phyloP scores from a whole-genome alignment of 2,888 invertebrate species.

The Volucella bombylans region DNA sequence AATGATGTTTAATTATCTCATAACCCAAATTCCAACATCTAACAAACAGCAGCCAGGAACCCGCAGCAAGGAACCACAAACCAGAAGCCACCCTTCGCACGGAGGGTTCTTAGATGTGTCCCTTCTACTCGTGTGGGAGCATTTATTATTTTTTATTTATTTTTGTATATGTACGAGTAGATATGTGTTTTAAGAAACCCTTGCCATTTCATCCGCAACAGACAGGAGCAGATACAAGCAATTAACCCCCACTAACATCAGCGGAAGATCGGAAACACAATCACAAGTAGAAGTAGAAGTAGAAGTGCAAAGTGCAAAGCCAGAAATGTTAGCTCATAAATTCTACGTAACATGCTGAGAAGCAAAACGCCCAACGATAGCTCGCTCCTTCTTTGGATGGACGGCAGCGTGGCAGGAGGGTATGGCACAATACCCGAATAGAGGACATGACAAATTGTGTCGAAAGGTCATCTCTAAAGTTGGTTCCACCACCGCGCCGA shows the following conservation, averaged over 20 bases:
- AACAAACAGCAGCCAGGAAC: too few species aligned
- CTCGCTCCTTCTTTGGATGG: slow-evolving; percentile 15
- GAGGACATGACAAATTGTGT: slow-evolving; percentile 49
- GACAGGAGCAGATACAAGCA: slow-evolving; percentile 67
- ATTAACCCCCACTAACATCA: slow-evolving; percentile 43
- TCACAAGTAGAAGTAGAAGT: too few species aligned
- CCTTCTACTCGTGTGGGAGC: slow-evolving; percentile 14
- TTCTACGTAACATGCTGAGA: slow-evolving; percentile 67
- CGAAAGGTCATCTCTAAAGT: slow-evolving; percentile 49
- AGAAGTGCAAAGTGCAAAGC: slow-evolving; percentile 69
- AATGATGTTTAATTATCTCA: slow-evolving; percentile 70
- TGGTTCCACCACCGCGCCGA: neutral
- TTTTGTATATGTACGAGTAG: slow-evolving; percentile 11
- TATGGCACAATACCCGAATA: slow-evolving; percentile 4
- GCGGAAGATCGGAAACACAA: slow-evolving; percentile 7
- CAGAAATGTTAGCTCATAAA: slow-evolving; percentile 69
- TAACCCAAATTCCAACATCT: slow-evolving; percentile 54
- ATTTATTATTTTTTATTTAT: slow-evolving; percentile 37
- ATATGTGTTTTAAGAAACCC: slow-evolving; percentile 43
- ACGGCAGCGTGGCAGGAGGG: neutral
- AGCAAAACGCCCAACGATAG: slow-evolving; percentile 46
- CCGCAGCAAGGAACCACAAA: neutral
- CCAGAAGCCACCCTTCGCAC: slow-evolving; percentile 20
- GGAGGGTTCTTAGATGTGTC: slow-evolving; percentile 38
- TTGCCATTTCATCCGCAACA: slow-evolving; percentile 51